Evolutionary conservation across 2,888 invertebrate genomes (phyloP), one percentile per base, ranked within the genome.

Genomic region (Rhamnusium bicolor): DNA sequence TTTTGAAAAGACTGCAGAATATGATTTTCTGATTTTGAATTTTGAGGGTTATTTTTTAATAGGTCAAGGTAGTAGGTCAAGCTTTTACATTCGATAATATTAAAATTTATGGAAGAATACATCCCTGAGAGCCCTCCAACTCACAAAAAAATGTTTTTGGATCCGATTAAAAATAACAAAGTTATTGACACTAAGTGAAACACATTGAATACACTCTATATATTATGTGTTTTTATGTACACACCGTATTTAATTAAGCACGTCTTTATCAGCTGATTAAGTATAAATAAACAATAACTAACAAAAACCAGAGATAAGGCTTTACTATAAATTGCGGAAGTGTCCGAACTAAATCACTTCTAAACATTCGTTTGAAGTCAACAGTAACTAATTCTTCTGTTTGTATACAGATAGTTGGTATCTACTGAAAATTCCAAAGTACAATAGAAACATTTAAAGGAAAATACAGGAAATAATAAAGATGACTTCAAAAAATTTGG

Each of bases 401-500:
- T n/a, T 10, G 18, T 7, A 16, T 19, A 19, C 53, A 40, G 51
- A 65, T 53, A 53, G n/a, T 32, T 19, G 12, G 65, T 32, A 29
- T 16, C n/a, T 32, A 10, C 32, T 10, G 16, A 16, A 29, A 0
- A 32, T 32, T 7, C 16, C 16, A 32, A 32, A 58, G 58, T 32
- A 2, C 24, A 4, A 6, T 4, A 24, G 6, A 6, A 24, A 24
- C 3, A 24, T 24, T n/a, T n/a, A n/a, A n/a, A n/a, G n/a, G 24
- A 24, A 4, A 4, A 6, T 24, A 6, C 2, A 40, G n/a, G n/a
- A 40, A 40, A 40, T 40, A 40, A 1, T n/a, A 74, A 83, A 83
- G 75, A 87, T 87, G 86, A 80, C 82, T 61, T 76, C 76, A 14
- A 92, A 91, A 81, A 88, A 89, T 81, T 86, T 94, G 85, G 92